Base-by-base conservation (phyloP, 2,113 vertebrate species). In the Scartelaos histophorus region DNA sequence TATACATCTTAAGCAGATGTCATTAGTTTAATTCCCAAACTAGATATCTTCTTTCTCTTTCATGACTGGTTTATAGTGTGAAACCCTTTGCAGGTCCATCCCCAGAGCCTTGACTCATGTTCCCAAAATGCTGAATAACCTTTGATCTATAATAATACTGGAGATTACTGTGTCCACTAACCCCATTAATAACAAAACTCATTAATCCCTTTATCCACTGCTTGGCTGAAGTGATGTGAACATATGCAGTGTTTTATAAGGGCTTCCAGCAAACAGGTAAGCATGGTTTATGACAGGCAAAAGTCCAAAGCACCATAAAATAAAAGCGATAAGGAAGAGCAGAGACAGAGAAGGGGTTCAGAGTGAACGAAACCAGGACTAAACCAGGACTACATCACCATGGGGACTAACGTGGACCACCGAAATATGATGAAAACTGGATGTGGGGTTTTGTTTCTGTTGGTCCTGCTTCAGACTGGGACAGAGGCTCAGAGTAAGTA, bases 241-340 rank as follows among this genome's bases (percentile, higher is more conserved):
- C 19, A 60, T 12, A 70, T 43, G 5, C 21, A 21, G 13, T 21
- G 34, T 17, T 21, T 58, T 58, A 58, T 74, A 60, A 67, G 38
- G 56, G 66, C 73, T 84, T 22, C 66, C 46, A 29, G 67, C 74
- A 85, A 82, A 82, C 69, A 74, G 53, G 64, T 10, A 16, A 16
- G 51, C 13, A 10, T 10, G 49, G 45, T 70, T 90, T 91, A 88
- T 84, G 78, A 58, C 53, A 19, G 91, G 88, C 51, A 38, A 92
- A 93, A 92, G 92, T 93, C 92, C 90, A 91, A 60, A 51, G 58
- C 25, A 78, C 73, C 80, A 87, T 89, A 92, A 91, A 92, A 57
- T 0, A 2, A 0, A 61, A 21, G n/a, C 62, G 88, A 89, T 93
- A 88, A 87, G 79, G 67, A 13, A 65, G 19, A 45, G 5, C 13